Evolutionary conservation across 2,888 invertebrate species (phyloP).

Genomic region (Uropetala carovei): DNA sequence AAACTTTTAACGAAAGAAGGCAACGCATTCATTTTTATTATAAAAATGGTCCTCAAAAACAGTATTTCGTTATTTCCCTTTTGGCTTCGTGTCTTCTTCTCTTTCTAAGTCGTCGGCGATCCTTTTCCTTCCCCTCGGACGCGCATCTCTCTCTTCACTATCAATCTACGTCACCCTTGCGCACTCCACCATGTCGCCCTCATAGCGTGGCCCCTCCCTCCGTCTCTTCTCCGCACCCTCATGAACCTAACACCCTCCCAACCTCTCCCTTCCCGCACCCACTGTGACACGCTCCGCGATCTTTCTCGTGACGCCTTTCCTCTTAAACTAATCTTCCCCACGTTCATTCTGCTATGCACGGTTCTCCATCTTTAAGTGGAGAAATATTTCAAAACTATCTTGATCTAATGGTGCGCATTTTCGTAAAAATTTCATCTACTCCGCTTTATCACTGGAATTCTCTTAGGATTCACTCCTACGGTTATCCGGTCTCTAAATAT

Average conservation of each 20-base stretch:
- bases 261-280: neutral
- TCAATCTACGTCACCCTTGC: slow-evolving; percentile 54
- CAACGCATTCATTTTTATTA: no score
- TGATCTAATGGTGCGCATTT: no score
- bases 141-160: slow-evolving; percentile 40
- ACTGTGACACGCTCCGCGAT: neutral
- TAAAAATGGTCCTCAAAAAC: no score
- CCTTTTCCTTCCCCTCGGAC: slow-evolving; percentile 22
- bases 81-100: neutral
- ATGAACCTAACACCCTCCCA: slow-evolving; percentile 69
- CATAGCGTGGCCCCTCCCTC: slow-evolving; percentile 69
- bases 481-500: no score
- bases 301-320: neutral
- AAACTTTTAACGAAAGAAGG: no score
- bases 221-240: slow-evolving; percentile 68
- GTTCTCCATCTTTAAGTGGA: no score
- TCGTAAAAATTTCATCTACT: no score
- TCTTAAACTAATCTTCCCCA: no score
- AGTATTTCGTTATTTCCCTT: neutral
- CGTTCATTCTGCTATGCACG: no score
- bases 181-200: slow-evolving; percentile 48
- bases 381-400: no score
- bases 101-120: slow-evolving; percentile 20
- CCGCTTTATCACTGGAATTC: no score
- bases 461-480: no score